These are phyloP conservation scores for Oncopeltus fasciatus DNA, from an alignment of 1,140 invertebrate genomes.

Conservation along the genomic window DNA sequence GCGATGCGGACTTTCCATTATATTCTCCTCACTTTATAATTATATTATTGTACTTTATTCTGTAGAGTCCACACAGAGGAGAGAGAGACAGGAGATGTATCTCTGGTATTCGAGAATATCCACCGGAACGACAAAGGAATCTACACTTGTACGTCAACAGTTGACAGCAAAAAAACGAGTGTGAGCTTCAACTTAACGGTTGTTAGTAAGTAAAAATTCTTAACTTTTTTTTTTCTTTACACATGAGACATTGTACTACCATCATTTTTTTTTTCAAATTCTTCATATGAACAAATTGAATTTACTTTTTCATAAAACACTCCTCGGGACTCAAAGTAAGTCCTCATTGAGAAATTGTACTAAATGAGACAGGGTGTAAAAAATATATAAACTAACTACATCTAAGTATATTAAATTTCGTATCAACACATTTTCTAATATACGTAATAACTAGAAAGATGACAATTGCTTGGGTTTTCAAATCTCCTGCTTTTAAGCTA, in stretches of 20 bases:
- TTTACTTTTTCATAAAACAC: not conserved
- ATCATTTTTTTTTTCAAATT: not conserved
- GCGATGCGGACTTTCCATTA: not conserved
- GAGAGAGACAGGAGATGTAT: not conserved
- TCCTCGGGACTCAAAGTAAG: too few relatives aligned
- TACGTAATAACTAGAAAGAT: too few relatives aligned
- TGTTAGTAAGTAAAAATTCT: slow-evolving; percentile 5
- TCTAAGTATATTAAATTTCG: too few relatives aligned
- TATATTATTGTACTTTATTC: not conserved
- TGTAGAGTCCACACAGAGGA: not conserved
- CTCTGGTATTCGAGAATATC: not conserved
- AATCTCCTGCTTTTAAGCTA: too few relatives aligned
- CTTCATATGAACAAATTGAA: not conserved
- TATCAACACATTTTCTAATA: too few relatives aligned
- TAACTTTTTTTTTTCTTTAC: too few relatives aligned
- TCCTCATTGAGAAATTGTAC: too few relatives aligned
- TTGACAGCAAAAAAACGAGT: not conserved
- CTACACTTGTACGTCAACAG: not conserved
- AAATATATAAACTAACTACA: too few relatives aligned
- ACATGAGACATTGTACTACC: not conserved
- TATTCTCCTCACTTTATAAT: not conserved
- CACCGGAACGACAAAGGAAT: not conserved
- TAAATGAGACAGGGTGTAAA: too few relatives aligned
- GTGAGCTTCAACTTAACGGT: not conserved
- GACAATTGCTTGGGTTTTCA: too few relatives aligned